Evolutionary conservation across 2,797 vertebrate genomes (phyloP).

Genomic region (Lepus oiostolus): DNA sequence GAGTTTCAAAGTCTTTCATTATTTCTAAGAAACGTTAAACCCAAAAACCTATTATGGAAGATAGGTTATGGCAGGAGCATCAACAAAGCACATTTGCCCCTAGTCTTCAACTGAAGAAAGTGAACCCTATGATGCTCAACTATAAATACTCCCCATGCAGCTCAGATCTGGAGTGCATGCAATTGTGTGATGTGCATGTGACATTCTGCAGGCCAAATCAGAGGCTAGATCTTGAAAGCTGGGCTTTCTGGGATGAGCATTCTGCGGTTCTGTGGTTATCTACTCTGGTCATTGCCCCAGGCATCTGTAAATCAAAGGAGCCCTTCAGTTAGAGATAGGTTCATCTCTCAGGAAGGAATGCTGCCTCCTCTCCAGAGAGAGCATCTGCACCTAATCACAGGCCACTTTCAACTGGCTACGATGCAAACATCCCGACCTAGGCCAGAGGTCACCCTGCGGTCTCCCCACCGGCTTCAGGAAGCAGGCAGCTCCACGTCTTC

Average conservation of each 20-base stretch:
- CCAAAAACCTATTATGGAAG: background rate
- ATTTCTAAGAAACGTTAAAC: slow-evolving; percentile 27
- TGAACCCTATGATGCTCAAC: background rate
- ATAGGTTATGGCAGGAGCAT: background rate
- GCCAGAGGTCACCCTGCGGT: slow-evolving; percentile 19
- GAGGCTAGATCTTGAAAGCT: slow-evolving; percentile 14
- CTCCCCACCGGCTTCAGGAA: slow-evolving; percentile 55
- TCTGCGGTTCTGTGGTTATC: slow-evolving; percentile 62
- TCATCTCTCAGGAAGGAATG: slow-evolving; percentile 75
- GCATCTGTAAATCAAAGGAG: slow-evolving; percentile 82
- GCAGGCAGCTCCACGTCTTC: background rate
- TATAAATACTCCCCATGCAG: slow-evolving; percentile 42
- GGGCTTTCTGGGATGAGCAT: slow-evolving; percentile 52
- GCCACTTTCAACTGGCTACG: slow-evolving; percentile 69
- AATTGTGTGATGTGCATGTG: slow-evolving; percentile 16
- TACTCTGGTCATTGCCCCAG: slow-evolving; percentile 37
- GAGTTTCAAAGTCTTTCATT: background rate
- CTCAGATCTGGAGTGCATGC: background rate
- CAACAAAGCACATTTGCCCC: background rate
- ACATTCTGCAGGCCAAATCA: slow-evolving; percentile 70
- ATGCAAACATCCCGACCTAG: slow-evolving; percentile 63
- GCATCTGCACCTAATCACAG: slow-evolving; percentile 79
- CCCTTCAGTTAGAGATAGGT: slow-evolving; percentile 77
- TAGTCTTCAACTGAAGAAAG: background rate
- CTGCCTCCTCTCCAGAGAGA: slow-evolving; percentile 54